Conservation (phyloP, 1,140 invertebrate species). For the Dendroctonus ponderosae region DNA sequence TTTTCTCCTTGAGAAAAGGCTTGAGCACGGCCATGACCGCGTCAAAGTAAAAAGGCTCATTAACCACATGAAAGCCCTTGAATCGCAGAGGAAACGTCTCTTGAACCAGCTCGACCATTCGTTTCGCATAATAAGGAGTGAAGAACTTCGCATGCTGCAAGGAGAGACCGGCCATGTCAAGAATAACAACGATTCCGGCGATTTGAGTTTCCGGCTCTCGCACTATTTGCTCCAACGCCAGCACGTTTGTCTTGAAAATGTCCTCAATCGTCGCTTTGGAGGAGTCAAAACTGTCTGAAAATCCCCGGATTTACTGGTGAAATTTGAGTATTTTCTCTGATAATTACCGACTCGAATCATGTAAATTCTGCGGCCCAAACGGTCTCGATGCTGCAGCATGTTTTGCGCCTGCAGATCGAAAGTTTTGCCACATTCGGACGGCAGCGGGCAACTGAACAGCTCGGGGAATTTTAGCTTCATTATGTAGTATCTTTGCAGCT, state of each 20-base stretch:
- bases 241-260: conserved; percentile 53
- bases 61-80: conserved; percentile 62
- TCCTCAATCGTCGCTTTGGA: conserved; percentile 51
- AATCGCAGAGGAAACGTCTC: conserved; percentile 62
- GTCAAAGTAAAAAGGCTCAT: conserved; percentile 63
- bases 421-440: conserved; percentile 46
- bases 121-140: conserved; percentile 52
- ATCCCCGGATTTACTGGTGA: not conserved
- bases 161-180: conserved; percentile 54
- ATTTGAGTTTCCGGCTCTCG: conserved; percentile 53
- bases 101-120: conserved; percentile 54
- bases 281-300: conserved; percentile 53
- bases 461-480: conserved; percentile 52
- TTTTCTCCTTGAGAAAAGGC: conserved; percentile 63
- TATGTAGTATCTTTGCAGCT: conserved; percentile 52
- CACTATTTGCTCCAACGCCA: conserved; percentile 53
- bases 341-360: conserved; percentile 51
- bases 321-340: not conserved
- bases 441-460: conserved; percentile 48
- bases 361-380: conserved; percentile 49
- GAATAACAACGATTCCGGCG: conserved; percentile 50
- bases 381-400: conserved; percentile 48
- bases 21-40: conserved; percentile 59
- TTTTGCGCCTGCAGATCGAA: conserved; percentile 51
- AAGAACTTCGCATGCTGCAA: conserved; percentile 53